Base-by-base conservation (phyloP, 2,888 invertebrate species). In the Lamellibrachia satsuma region DNA sequence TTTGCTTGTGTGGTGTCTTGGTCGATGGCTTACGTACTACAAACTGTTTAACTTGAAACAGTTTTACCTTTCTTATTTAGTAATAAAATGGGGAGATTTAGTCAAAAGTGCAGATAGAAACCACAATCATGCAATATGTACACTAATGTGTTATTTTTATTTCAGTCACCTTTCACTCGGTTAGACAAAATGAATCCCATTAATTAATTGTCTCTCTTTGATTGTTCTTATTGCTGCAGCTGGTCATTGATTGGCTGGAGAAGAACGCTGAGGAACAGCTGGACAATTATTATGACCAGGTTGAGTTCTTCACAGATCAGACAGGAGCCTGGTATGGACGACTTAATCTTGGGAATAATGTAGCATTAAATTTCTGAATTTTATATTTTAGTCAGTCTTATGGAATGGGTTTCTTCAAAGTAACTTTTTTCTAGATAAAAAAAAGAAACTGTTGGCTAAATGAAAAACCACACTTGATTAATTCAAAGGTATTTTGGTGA, bases 241-340 rank as follows among this genome's bases (percentile, higher is more conserved):
- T 99, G 92, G 97, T 99, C 90, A 98, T 99, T 52, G 99, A 99
- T 96, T 99, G 99, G 99, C 96, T 99, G 92, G 99, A 99, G 96
- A 97, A 97, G 90, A 98, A 98, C 96, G 98, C 98, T 39, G 96
- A 97, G 8, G 97, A 98, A 94, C 97, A 97, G 90, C 94, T 96
- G 92, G 95, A 96, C 94, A 94, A 96, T 92, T 95, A 96, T 93
- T 96, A 97, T 90, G 97, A 96, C 91, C 95, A 97, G 93, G 97
- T 97, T 15, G 97, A 98, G 93, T 98, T 98, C 95, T 98, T 98
- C 95, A 98, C 98, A 57, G 98, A 98, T 96, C 97, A 97, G 95
- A 98, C 98, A 92, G 97, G 98, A 91, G 98, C 98, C 57, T 99
- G 99, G 97, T 97, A 94, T 94, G 96, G 94, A 60, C 51, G 22